Conservation (phyloP, 1,140 invertebrate species). For the Calephelis nemesis region DNA sequence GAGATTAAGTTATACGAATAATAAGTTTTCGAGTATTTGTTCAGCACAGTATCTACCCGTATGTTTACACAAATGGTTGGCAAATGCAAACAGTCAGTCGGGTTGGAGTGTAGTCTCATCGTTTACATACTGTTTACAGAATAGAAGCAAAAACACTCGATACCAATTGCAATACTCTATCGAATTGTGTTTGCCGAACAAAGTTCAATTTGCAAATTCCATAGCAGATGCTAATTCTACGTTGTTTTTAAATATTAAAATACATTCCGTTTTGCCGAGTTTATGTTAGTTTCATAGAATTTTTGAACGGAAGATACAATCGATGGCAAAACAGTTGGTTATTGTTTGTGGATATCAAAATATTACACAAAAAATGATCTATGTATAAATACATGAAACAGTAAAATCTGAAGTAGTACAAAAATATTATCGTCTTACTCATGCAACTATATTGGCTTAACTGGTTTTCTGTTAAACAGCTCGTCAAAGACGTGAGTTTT, state of each 20-base stretch:
- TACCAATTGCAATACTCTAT: constrained; percentile 39
- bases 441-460: no score
- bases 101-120: constrained; percentile 54
- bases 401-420: no score
- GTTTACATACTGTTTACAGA: constrained; percentile 72
- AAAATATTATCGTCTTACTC: no score
- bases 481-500: no score
- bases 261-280: constrained; percentile 1
- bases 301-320: background rate
- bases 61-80: constrained; percentile 38
- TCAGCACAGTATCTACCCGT: constrained; percentile 30
- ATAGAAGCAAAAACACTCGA: constrained; percentile 56
- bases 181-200: constrained; percentile 29
- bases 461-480: no score
- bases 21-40: background rate
- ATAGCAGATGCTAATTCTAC: constrained; percentile 11
- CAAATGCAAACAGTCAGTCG: constrained; percentile 60
- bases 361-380: no score
- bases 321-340: no score
- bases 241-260: constrained; percentile 12
- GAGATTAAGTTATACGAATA: background rate
- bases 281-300: background rate
- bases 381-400: no score
- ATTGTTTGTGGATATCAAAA: no score
- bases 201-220: constrained; percentile 21